These are phyloP conservation scores for Chloroceryle aenea DNA, from an alignment of 2,113 vertebrate species.

Conservation along the genomic window DNA sequence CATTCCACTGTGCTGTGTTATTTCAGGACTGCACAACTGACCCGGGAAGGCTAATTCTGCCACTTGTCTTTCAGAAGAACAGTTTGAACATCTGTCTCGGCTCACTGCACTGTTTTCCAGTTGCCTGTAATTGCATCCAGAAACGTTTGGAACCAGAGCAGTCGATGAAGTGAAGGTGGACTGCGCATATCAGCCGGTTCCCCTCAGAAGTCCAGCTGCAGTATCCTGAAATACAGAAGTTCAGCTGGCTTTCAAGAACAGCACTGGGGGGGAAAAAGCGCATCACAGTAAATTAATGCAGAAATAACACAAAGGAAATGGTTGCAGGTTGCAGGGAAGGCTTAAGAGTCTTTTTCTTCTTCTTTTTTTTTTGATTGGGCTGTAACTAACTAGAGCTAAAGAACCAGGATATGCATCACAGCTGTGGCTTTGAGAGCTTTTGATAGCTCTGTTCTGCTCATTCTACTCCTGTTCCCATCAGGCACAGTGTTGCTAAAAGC, in stretches of 20 bases:
- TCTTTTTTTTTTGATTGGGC: not conserved
- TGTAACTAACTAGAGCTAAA: not conserved
- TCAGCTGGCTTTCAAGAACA: not conserved
- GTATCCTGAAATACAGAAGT: not conserved
- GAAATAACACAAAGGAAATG: not conserved
- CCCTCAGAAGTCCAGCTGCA: rapidly evolving
- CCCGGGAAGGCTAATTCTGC: not conserved
- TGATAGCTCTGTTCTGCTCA: not conserved
- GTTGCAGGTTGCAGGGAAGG: not conserved
- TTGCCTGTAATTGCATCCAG: not conserved
- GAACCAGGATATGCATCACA: not conserved
- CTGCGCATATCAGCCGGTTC: not conserved
- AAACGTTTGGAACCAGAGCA: not conserved
- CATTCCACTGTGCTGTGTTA: rapidly evolving
- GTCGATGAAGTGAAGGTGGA: not conserved
- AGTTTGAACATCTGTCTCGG: not conserved
- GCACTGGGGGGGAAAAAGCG: not conserved
- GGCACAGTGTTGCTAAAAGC: not conserved
- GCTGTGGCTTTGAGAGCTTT: not conserved
- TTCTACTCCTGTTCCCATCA: not conserved
- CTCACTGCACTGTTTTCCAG: not conserved
- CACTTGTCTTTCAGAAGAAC: not conserved
- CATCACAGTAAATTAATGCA: not conserved
- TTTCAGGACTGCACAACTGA: not conserved
- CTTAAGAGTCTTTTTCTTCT: not conserved